Conservation (phyloP, 2,888 invertebrate genomes). For the Rhyacophila evoluta region DNA sequence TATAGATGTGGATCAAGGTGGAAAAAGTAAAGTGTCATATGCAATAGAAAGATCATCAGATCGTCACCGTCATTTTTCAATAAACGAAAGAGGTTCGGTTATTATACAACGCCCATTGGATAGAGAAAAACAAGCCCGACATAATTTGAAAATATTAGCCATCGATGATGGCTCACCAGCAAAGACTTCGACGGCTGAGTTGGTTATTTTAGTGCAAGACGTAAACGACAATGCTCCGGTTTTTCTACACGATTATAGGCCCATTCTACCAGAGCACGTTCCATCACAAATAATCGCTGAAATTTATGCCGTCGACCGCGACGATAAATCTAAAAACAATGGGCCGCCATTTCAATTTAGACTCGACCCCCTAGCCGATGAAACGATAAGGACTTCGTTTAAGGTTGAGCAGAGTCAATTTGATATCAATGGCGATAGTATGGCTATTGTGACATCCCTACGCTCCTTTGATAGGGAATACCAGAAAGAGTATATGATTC, state of each 20-base stretch:
- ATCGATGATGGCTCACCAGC: slow-evolving; percentile 81
- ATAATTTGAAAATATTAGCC: slow-evolving; percentile 83
- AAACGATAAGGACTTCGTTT: slow-evolving; percentile 66
- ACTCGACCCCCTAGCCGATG: slow-evolving; percentile 64
- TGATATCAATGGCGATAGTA: slow-evolving; percentile 69
- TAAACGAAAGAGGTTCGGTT: slow-evolving; percentile 81
- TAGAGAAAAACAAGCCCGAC: slow-evolving; percentile 80
- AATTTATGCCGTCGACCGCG: slow-evolving; percentile 64
- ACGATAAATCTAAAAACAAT: slow-evolving; percentile 64
- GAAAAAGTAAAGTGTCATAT: slow-evolving; percentile 76
- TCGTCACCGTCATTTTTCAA: slow-evolving; percentile 79
- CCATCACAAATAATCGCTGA: slow-evolving; percentile 64
- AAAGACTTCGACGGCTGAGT: slow-evolving; percentile 79
- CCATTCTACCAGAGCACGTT: slow-evolving; percentile 67
- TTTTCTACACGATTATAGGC: slow-evolving; percentile 63
- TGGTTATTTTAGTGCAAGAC: slow-evolving; percentile 80
- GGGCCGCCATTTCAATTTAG: slow-evolving; percentile 69
- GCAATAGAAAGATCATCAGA: slow-evolving; percentile 80
- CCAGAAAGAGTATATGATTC: slow-evolving; percentile 69
- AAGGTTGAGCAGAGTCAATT: slow-evolving; percentile 68
- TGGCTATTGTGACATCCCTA: slow-evolving; percentile 68
- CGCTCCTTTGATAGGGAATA: slow-evolving; percentile 69
- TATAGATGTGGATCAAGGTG: slow-evolving; percentile 82
- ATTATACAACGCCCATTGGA: slow-evolving; percentile 80
- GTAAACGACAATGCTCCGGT: slow-evolving; percentile 67